phyloP scores from a whole-genome alignment of 2,888 invertebrate species.

The Nemotelus nigrinus region DNA sequence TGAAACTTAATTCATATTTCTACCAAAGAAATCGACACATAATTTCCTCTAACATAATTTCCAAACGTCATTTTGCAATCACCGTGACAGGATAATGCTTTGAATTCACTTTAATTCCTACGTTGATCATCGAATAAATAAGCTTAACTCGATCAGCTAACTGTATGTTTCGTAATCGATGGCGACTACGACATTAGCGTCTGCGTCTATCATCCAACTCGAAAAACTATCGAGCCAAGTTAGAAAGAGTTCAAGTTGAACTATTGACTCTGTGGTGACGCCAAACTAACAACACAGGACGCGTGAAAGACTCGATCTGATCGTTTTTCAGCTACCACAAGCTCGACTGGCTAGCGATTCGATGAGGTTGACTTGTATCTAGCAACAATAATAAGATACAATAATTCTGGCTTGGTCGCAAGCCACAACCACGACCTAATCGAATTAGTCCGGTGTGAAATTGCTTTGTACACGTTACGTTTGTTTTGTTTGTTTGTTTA shows the following conservation, averaged over 20 bases:
- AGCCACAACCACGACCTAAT: conserved; percentile 5
- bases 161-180: conserved; percentile 25
- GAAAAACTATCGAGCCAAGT: no score
- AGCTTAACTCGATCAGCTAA: neutral
- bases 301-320: neutral
- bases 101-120: neutral
- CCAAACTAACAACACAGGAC: neutral
- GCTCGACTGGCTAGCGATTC: neutral
- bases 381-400: conserved; percentile 4
- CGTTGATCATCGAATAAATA: conserved; percentile 3
- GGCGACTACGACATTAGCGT: neutral
- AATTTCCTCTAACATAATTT: neutral
- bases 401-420: neutral
- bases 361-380: neutral
- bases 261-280: neutral
- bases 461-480: neutral
- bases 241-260: no score
- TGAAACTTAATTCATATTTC: neutral
- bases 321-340: neutral
- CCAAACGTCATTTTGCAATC: conserved; percentile 5
- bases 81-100: conserved; percentile 8
- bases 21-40: neutral
- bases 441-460: conserved; percentile 12
- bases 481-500: neutral
- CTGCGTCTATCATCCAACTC: neutral